Base-by-base conservation (phyloP, 2,797 vertebrate species). In the Kryptolebias ocellatus region DNA sequence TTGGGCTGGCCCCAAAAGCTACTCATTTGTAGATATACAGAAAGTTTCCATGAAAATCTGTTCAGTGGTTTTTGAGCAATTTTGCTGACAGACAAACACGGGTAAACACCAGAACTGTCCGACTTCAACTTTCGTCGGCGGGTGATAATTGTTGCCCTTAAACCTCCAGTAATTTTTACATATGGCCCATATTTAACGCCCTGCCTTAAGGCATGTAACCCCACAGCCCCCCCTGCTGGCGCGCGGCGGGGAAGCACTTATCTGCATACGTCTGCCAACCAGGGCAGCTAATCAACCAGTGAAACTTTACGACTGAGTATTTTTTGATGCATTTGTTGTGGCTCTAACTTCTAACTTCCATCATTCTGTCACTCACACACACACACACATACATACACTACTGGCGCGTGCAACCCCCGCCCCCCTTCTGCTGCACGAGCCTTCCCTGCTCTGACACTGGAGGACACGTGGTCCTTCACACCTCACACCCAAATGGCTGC, bases 401-500 rank as follows among this genome's bases (percentile, higher is more conserved):
- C 57, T 18, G 80, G 14, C 87, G 76, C 84, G 84, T 90, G 88
- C 81, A 42, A 51, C 42, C 37, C 64, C 55, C 63, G 53, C 24
- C 44, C 0, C 16, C 14, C 51, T 37, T 42, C 14, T 9, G 46
- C 15, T 50, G 4, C 83, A 74, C 80, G 78, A 78, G 69, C 18
- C 77, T 59, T 8, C 24, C 14, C 59, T 64, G 71, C 50, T 0
- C 0, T 27, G 70, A 62, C 74, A 84, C 45, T n/a, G n/a, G 5
- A 42, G 70, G 90, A 67, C 90, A 84, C 89, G 88, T 81, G 89
- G 86, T 85, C 85, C 69, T 87, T 92, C 84, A 77, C 90, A 91
- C 90, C 83, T 85, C 66, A 1, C 47, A 45, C 47, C 52, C 91
- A 90, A 90, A 91, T 83, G 89, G 88, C 67, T 37, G 1, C 28